Percentiles rank a stretch among this genome's conserved stretches.
phyloP scores from a whole-genome alignment of 2,113 vertebrate genomes.

The Grammomys dolichurus region DNA sequence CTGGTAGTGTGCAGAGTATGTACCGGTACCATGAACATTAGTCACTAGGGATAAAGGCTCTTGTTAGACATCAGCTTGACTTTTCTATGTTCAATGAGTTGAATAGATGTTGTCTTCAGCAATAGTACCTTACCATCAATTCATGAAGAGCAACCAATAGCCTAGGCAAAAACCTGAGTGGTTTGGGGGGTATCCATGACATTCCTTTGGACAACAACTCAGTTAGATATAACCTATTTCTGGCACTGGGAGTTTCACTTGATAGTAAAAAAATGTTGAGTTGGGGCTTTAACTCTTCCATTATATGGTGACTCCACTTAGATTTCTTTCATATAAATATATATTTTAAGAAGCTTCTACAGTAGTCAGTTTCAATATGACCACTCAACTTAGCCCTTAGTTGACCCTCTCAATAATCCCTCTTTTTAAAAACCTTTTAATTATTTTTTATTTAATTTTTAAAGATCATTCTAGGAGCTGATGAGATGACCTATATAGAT shows the following conservation, averaged over 20 bases:
- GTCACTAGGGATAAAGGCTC: neutral
- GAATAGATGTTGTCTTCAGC: neutral
- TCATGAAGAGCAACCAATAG: neutral
- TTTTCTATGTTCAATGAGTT: neutral
- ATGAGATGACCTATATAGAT: too few species aligned
- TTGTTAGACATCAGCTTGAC: neutral
- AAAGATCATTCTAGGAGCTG: too few species aligned
- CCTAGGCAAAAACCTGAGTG: neutral
- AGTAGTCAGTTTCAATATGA: neutral
- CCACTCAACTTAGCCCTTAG: neutral
- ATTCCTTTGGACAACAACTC: neutral
- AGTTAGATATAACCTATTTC: neutral
- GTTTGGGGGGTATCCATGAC: neutral
- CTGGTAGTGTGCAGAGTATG: neutral
- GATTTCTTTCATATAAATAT: neutral
- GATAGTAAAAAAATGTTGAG: neutral
- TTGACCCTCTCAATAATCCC: neutral
- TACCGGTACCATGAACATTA: neutral
- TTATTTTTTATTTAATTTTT: too few species aligned
- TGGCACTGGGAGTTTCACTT: neutral
- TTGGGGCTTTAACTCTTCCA: neutral
- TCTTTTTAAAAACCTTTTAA: too few species aligned
- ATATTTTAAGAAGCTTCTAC: neutral
- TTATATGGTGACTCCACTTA: neutral
- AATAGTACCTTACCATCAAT: neutral